These are phyloP conservation scores for Danio albolineatus DNA, from an alignment of 2,797 vertebrate genomes.

Conservation along the genomic window DNA sequence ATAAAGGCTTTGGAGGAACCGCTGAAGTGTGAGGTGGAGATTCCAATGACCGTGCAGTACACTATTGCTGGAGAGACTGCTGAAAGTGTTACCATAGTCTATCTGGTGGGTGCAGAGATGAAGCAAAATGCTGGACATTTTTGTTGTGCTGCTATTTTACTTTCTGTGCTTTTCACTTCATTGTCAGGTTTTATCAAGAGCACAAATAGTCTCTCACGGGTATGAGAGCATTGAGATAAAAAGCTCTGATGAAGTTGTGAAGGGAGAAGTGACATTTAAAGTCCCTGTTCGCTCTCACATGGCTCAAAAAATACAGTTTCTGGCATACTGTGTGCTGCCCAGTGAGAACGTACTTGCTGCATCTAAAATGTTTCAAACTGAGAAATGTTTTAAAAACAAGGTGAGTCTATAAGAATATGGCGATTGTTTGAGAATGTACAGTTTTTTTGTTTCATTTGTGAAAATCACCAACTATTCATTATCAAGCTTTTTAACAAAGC, in stretches of 20 bases:
- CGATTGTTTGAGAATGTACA: neutral
- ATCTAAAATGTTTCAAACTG: slow-evolving; percentile 63
- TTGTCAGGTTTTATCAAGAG: slow-evolving; percentile 55
- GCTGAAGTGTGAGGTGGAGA: slow-evolving; percentile 65
- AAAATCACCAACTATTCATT: neutral
- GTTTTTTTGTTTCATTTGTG: neutral
- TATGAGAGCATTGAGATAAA: slow-evolving; percentile 44
- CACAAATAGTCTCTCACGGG: slow-evolving; percentile 40
- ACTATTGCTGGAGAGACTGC: slow-evolving; percentile 65
- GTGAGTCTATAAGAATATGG: slow-evolving; percentile 51
- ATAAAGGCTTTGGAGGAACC: slow-evolving; percentile 53
- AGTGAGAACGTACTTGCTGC: slow-evolving; percentile 71
- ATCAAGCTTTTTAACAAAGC: neutral
- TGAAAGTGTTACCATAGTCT: slow-evolving; percentile 59
- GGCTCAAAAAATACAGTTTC: slow-evolving; percentile 68
- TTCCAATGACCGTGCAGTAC: slow-evolving; percentile 65
- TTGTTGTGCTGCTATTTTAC: neutral
- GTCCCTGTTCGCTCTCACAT: slow-evolving; percentile 64
- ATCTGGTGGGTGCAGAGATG: slow-evolving; percentile 68
- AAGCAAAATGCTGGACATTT: neutral
- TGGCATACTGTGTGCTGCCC: slow-evolving; percentile 69
- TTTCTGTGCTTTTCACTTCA: neutral
- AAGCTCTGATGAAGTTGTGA: neutral
- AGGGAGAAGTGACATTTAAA: slow-evolving; percentile 66
- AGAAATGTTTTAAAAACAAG: slow-evolving; percentile 75